phyloP scores from a whole-genome alignment of 2,888 invertebrate species.

The Chrysomela aeneicollis region DNA sequence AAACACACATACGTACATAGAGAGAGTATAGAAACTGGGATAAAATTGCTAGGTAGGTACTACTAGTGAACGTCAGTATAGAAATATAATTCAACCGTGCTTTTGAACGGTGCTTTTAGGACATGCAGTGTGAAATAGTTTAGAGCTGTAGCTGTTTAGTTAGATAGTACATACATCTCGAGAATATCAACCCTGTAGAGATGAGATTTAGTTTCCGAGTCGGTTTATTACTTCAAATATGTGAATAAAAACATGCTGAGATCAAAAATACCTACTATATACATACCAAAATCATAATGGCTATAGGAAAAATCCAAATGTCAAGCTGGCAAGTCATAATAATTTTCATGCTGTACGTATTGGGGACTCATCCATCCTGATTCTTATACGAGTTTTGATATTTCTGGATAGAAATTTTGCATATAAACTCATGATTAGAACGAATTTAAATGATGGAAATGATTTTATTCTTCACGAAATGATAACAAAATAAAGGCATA shows the following conservation, averaged over 20 bases:
- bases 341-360: slow-evolving; percentile 32
- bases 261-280: slow-evolving; percentile 32
- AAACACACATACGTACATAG: slow-evolving; percentile 62
- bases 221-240: background rate
- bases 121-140: slow-evolving; percentile 29
- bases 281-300: slow-evolving; percentile 32
- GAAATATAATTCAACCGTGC: slow-evolving; percentile 51
- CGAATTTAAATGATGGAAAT: too few species aligned
- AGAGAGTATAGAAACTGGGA: slow-evolving; percentile 59
- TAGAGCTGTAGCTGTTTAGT: background rate
- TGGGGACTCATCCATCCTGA: slow-evolving; percentile 31
- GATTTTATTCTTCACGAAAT: too few species aligned
- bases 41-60: slow-evolving; percentile 51
- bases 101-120: slow-evolving; percentile 49
- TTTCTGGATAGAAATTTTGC: too few species aligned
- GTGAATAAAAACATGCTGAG: slow-evolving; percentile 18
- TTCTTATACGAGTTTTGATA: too few species aligned
- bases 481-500: too few species aligned
- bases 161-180: slow-evolving; percentile 6
- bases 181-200: background rate
- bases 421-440: too few species aligned
- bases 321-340: slow-evolving; percentile 23
- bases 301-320: slow-evolving; percentile 28
- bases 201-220: slow-evolving; percentile 16
- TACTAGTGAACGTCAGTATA: slow-evolving; percentile 47